Conservation (phyloP, 2,797 vertebrate genomes). For the Gouania willdenowi region DNA sequence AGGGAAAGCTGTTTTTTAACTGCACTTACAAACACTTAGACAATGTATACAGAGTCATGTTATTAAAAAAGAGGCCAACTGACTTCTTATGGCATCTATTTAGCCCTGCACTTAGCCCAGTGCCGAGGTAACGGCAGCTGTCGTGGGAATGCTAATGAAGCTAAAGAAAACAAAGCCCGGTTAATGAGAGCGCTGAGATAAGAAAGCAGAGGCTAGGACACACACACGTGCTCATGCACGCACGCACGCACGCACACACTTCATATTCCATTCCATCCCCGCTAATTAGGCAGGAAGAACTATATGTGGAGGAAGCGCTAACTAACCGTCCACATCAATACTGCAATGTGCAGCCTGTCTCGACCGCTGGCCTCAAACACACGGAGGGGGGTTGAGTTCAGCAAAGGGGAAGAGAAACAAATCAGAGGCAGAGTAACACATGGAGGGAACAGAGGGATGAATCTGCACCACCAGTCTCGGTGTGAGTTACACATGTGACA, state of each 20-base stretch:
- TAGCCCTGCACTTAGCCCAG: constrained; percentile 61
- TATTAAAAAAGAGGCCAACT: constrained; percentile 41
- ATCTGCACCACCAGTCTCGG: constrained; percentile 3
- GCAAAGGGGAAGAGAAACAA: constrained; percentile 31
- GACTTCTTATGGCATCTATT: constrained; percentile 43
- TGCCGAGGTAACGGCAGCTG: constrained; percentile 60
- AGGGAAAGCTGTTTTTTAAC: constrained; percentile 29
- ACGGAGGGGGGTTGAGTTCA: constrained; percentile 1
- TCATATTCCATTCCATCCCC: constrained; percentile 39
- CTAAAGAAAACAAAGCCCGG: constrained; percentile 75
- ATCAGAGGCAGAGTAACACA: constrained; percentile 38
- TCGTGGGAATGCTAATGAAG: constrained; percentile 75
- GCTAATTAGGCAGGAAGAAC: constrained; percentile 70
- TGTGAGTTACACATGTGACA: constrained; percentile 11
- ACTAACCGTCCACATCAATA: constrained; percentile 67
- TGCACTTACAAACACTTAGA: constrained; percentile 41
- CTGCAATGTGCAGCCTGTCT: constrained; percentile 42
- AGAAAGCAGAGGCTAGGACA: constrained; percentile 56
- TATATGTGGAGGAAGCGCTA: constrained; percentile 65
- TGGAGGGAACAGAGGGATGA: constrained; percentile 17
- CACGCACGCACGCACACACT: constrained; percentile 15
- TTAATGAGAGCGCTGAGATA: constrained; percentile 71
- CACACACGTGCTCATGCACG: constrained; percentile 22
- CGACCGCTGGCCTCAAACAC: constrained; percentile 41
- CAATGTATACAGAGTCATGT: constrained; percentile 47